phyloP scores from a whole-genome alignment of 64 coral and sea anemone species.

The Actinia equina region DNA sequence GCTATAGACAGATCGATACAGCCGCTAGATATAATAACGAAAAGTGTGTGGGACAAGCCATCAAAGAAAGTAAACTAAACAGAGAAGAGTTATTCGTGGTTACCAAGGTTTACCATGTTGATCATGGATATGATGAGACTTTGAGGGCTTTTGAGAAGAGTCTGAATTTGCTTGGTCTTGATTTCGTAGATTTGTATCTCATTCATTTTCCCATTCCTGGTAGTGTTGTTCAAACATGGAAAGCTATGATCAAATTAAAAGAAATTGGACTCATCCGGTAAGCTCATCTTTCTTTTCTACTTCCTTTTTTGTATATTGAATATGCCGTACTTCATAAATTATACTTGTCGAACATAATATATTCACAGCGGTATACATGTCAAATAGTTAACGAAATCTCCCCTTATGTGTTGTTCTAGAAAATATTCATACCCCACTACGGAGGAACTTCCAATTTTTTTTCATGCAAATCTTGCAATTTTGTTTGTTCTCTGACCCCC shows the following conservation, averaged over 20 bases:
- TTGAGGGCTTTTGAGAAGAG: slow-evolving; percentile 69
- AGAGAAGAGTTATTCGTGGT: slow-evolving; percentile 81
- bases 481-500: too few species aligned
- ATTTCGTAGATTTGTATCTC: slow-evolving; percentile 93
- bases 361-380: too few species aligned
- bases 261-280: slow-evolving; percentile 78
- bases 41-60: slow-evolving; percentile 78
- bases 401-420: too few species aligned
- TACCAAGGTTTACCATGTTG: slow-evolving; percentile 88
- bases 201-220: slow-evolving; percentile 86
- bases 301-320: too few species aligned
- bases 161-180: slow-evolving; percentile 59
- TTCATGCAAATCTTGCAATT: too few species aligned
- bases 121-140: slow-evolving; percentile 87
- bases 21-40: slow-evolving; percentile 89
- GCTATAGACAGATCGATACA: slow-evolving; percentile 91
- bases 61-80: slow-evolving; percentile 59
- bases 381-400: too few species aligned
- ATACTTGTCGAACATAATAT: too few species aligned
- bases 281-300: neutral
- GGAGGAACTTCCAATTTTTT: too few species aligned
- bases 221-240: slow-evolving; percentile 76
- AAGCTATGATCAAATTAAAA: slow-evolving; percentile 86
- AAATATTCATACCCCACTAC: too few species aligned
- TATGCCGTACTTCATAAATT: too few species aligned